Conservation (phyloP, 1,140 invertebrate genomes). For the Drosophila dunni region DNA sequence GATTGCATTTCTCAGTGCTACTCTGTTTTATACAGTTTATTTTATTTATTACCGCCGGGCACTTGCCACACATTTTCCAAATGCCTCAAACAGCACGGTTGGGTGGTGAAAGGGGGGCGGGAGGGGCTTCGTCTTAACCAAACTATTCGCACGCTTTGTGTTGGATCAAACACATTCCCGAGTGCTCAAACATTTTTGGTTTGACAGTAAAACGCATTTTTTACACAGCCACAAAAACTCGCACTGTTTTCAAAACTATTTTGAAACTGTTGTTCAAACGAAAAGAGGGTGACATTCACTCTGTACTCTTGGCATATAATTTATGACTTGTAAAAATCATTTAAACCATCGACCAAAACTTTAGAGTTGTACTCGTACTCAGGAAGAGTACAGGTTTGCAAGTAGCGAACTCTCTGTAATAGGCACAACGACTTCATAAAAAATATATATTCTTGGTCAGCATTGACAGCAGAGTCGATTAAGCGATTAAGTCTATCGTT, state of each 20-base stretch:
- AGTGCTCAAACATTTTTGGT: constrained; percentile 26
- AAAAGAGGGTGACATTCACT: background rate
- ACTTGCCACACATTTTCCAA: constrained; percentile 65
- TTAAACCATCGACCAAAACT: too few relatives aligned
- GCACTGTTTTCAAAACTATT: constrained; percentile 10
- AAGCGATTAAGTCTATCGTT: too few relatives aligned
- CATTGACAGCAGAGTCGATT: too few relatives aligned
- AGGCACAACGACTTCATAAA: too few relatives aligned
- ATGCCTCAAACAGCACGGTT: constrained; percentile 38
- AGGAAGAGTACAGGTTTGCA: too few relatives aligned
- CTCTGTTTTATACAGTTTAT: constrained; percentile 45
- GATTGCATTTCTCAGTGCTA: constrained; percentile 51
- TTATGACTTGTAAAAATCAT: too few relatives aligned
- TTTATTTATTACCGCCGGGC: constrained; percentile 72
- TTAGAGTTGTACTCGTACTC: too few relatives aligned
- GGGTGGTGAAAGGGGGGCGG: too few relatives aligned
- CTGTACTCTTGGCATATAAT: too few relatives aligned
- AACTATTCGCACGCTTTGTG: constrained; percentile 78
- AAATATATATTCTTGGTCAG: too few relatives aligned
- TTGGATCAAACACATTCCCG: constrained; percentile 74
- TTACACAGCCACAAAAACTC: background rate
- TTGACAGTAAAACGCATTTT: constrained; percentile 12
- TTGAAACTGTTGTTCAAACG: background rate
- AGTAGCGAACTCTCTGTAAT: too few relatives aligned
- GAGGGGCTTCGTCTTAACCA: constrained; percentile 15